Conservation (phyloP, 2,113 vertebrate species). For the Thunnus thynnus region DNA sequence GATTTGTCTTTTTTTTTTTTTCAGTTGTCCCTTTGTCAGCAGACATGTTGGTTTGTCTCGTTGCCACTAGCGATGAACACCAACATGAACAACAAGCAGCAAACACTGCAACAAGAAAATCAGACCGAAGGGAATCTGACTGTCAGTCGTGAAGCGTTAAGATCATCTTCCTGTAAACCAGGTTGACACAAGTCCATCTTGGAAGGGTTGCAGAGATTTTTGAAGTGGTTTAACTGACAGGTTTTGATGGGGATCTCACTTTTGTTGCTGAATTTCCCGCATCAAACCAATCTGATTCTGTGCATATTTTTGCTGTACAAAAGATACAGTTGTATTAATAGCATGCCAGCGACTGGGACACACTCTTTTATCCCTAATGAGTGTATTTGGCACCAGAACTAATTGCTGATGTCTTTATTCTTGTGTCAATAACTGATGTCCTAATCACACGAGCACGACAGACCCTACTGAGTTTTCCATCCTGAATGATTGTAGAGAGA, state of each 20-base stretch:
- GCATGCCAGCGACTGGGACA: background rate
- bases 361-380: conserved; percentile 42
- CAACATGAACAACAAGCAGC: conserved; percentile 4
- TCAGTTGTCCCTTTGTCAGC: background rate
- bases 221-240: no score
- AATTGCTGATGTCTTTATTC: conserved; percentile 41
- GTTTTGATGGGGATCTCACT: background rate
- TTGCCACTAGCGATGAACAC: background rate
- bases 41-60: conserved; percentile 5
- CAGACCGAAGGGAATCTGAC: conserved; percentile 33
- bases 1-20: no score
- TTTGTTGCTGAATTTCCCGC: background rate
- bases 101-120: conserved; percentile 15
- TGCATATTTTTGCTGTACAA: background rate
- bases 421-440: conserved; percentile 39
- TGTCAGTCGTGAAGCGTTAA: conserved; percentile 30
- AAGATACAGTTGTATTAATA: conserved; percentile 26
- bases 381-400: conserved; percentile 40
- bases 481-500: conserved; percentile 8
- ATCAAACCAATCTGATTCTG: background rate
- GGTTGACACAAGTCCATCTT: background rate
- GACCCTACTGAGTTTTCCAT: background rate
- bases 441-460: conserved; percentile 33
- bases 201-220: background rate
- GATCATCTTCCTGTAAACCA: background rate